phyloP scores from a whole-genome alignment of 2,113 vertebrate species.

The Neotragus moschatus region DNA sequence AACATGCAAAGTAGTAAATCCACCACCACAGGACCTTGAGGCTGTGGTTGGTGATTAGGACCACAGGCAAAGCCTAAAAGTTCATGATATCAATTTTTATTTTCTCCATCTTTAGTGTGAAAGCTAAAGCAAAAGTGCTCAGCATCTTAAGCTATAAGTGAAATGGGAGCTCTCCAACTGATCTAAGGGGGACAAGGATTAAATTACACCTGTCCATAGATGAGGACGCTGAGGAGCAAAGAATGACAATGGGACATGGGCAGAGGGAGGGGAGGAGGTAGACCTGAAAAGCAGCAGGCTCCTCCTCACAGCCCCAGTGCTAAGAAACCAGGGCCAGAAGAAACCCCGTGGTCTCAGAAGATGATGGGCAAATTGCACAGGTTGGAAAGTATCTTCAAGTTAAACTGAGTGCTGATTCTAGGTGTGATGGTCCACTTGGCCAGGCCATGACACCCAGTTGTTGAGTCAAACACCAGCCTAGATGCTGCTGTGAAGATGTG shows the following conservation, averaged over 20 bases:
- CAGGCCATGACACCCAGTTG: accelerated
- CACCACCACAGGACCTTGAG: conserved; percentile 33
- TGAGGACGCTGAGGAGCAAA: not conserved
- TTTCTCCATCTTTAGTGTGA: conserved; percentile 63
- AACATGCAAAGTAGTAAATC: conserved; percentile 74
- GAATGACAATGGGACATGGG: not conserved
- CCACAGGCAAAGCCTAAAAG: conserved; percentile 62
- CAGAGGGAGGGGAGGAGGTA: not conserved
- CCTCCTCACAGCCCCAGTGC: accelerated
- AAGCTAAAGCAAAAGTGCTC: conserved; percentile 66
- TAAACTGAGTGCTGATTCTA: not conserved
- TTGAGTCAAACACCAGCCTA: not conserved
- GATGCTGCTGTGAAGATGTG: not conserved
- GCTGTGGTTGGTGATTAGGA: conserved; percentile 43
- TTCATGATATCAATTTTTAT: conserved; percentile 67
- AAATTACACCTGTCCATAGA: not conserved
- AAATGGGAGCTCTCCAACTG: conserved; percentile 28
- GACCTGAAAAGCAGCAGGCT: too few relatives aligned
- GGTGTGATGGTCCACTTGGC: not conserved
- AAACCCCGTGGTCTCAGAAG: not conserved
- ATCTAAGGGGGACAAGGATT: not conserved
- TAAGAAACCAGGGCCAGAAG: not conserved
- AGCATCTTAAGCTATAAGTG: conserved; percentile 52
- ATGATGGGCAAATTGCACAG: accelerated
- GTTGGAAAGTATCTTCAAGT: not conserved